Conservation (phyloP, 2,113 vertebrate genomes). For the Entomyzon cyanotis region DNA sequence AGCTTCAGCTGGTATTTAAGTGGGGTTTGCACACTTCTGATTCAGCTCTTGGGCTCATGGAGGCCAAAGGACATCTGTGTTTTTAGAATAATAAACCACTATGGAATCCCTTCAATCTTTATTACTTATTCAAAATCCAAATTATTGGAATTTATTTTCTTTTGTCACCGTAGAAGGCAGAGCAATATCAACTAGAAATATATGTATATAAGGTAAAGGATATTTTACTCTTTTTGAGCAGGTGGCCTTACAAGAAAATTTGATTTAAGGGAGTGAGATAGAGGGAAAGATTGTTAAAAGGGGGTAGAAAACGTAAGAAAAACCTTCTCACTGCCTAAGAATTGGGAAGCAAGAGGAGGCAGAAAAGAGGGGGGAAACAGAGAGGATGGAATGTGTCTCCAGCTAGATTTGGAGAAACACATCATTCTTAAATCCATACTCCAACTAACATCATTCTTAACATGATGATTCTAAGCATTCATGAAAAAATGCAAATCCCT, state of each 20-base stretch:
- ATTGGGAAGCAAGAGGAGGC: not conserved
- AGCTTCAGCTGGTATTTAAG: not conserved
- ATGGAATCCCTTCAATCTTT: not conserved
- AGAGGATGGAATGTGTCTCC: not conserved
- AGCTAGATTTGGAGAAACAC: not conserved
- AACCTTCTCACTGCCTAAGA: not conserved
- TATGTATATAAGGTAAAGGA: not conserved
- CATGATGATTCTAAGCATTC: not conserved
- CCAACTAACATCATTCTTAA: not conserved
- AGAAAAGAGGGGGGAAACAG: not conserved
- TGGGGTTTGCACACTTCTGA: not conserved
- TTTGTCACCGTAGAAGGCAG: not conserved
- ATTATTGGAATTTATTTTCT: not conserved
- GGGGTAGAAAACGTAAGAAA: not conserved
- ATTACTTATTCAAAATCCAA: not conserved
- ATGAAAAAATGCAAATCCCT: not conserved
- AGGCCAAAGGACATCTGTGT: not conserved
- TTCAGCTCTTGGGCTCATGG: not conserved
- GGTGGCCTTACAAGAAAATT: not conserved
- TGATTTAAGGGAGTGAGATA: not conserved
- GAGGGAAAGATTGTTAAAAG: not conserved
- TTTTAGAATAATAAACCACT: not conserved
- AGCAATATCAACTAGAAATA: not conserved
- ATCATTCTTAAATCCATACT: not conserved
- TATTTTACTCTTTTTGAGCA: not conserved